Evolutionary conservation across 1,140 invertebrate species (phyloP).

Genomic region (Drosophila leontia): DNA sequence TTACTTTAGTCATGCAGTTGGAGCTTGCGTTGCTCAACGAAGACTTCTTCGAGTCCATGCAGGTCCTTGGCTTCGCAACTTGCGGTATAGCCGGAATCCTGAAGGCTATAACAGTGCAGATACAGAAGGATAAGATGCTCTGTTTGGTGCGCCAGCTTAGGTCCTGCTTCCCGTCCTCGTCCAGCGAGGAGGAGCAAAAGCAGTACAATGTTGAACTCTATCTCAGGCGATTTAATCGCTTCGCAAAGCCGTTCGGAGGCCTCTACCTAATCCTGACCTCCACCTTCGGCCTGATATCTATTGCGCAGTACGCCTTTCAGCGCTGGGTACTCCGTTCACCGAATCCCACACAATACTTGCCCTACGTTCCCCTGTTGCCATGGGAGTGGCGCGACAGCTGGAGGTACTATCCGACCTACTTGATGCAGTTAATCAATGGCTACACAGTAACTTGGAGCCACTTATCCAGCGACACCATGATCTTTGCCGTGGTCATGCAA

Average conservation of each 20-base stretch:
- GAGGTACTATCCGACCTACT: conserved; percentile 48
- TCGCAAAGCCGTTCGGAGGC: conserved; percentile 31
- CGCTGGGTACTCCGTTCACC: not conserved
- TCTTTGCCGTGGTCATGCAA: conserved; percentile 61
- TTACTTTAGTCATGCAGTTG: conserved; percentile 19
- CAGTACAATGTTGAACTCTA: conserved; percentile 34
- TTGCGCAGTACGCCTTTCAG: conserved; percentile 27
- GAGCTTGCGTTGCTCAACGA: conserved; percentile 4
- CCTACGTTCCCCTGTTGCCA: conserved; percentile 39
- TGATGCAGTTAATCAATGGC: conserved; percentile 37
- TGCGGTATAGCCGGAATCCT: conserved; percentile 48
- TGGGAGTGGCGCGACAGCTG: conserved; percentile 52
- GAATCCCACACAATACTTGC: conserved; percentile 30
- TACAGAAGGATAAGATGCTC: conserved; percentile 30
- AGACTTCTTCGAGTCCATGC: conserved; percentile 54
- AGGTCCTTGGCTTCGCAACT: conserved; percentile 51
- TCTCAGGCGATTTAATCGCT: conserved; percentile 6
- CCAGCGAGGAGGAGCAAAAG: not conserved
- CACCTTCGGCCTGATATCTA: conserved; percentile 42
- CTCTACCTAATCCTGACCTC: conserved; percentile 36
- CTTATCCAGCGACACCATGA: conserved; percentile 55
- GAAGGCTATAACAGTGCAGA: conserved; percentile 50
- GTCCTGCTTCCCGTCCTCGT: conserved; percentile 42
- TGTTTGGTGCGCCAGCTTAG: conserved; percentile 39
- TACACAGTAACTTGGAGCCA: conserved; percentile 53